Conservation (phyloP, 2,113 vertebrate species). For the Geothlypis trichas region DNA sequence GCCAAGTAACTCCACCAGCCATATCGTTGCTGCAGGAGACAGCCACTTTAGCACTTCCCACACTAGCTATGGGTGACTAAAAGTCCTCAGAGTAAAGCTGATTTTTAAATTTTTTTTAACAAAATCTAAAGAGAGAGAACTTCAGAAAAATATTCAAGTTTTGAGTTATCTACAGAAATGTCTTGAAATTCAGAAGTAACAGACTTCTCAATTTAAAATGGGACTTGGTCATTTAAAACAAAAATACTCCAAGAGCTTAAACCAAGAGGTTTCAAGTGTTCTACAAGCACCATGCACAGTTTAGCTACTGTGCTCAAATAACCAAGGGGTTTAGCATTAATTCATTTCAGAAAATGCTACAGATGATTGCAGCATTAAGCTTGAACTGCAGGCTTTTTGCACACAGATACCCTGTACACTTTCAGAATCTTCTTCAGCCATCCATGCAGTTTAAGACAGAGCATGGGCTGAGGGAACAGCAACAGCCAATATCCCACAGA, state of each 20-base stretch:
- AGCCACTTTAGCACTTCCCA: slow-evolving; percentile 38
- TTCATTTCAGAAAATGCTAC: background rate
- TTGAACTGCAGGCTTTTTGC: background rate
- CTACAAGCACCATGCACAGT: background rate
- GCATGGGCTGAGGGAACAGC: background rate
- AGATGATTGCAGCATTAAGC: background rate
- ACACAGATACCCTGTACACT: background rate
- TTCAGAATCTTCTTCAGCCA: background rate
- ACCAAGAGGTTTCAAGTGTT: background rate
- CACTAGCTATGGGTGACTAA: slow-evolving; percentile 13
- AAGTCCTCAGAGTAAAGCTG: slow-evolving; percentile 25
- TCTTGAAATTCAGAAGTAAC: background rate
- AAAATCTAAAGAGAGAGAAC: background rate
- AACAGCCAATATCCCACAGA: background rate
- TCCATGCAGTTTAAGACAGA: background rate
- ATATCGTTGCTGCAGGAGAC: background rate
- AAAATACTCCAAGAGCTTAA: background rate
- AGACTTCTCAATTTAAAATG: background rate
- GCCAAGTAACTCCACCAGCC: slow-evolving; percentile 33
- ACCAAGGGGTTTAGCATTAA: background rate
- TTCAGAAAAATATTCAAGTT: background rate
- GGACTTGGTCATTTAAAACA: background rate
- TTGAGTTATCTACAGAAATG: background rate
- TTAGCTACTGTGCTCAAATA: background rate
- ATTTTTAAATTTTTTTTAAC: background rate